Evolutionary conservation across 2,797 vertebrate genomes (phyloP).

Genomic region (Benthosema pterotum): DNA sequence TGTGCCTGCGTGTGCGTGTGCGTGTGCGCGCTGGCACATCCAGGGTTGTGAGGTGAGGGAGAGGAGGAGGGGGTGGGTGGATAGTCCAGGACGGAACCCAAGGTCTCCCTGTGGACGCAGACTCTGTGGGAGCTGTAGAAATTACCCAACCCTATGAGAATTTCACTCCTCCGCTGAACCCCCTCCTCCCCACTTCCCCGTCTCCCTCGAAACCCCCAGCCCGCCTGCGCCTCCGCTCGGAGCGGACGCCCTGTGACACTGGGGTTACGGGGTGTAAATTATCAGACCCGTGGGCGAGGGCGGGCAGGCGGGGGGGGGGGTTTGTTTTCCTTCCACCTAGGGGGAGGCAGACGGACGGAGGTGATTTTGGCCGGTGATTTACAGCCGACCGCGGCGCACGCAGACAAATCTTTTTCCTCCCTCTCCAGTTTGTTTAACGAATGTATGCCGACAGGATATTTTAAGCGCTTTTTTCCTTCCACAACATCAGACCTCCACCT

Average conservation of each 20-base stretch:
- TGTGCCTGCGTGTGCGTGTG: constrained; percentile 17
- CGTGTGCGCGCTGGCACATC: constrained; percentile 28
- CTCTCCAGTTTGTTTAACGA: constrained; percentile 50
- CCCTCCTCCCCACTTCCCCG: too few species aligned
- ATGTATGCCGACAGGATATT: constrained; percentile 68
- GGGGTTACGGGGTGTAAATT: constrained; percentile 66
- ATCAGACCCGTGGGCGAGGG: constrained; percentile 57
- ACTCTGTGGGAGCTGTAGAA: constrained; percentile 66
- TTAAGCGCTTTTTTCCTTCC: constrained; percentile 63
- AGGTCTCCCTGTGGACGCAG: constrained; percentile 61
- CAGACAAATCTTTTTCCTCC: constrained; percentile 58
- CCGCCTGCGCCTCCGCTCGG: constrained; percentile 48
- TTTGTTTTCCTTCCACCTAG: constrained; percentile 50
- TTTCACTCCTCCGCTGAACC: constrained; percentile 67
- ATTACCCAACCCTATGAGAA: constrained; percentile 61
- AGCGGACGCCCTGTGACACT: constrained; percentile 54
- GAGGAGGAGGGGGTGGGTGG: too few species aligned
- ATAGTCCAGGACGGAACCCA: constrained; percentile 73
- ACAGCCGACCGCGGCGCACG: constrained; percentile 47
- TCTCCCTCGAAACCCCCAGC: constrained; percentile 53
- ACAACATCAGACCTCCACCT: constrained; percentile 66
- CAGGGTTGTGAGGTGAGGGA: constrained; percentile 49
- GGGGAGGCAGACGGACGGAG: constrained; percentile 13
- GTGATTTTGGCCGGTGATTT: constrained; percentile 63
- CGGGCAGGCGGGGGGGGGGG: constrained; percentile 13